phyloP scores from a whole-genome alignment of 92 coral and sea anemone species.

The Parazoanthus darwini region DNA sequence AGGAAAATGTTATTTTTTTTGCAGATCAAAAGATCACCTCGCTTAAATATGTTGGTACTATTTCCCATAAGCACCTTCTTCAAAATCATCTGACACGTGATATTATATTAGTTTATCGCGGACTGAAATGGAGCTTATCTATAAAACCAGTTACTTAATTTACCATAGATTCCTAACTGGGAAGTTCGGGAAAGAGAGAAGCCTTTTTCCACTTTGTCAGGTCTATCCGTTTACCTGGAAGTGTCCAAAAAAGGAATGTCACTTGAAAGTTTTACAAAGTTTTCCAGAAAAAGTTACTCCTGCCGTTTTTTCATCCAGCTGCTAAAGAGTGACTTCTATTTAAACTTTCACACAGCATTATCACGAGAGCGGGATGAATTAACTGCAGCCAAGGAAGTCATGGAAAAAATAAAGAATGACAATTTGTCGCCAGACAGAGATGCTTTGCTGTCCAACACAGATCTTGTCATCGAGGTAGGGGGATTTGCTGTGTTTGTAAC shows the following conservation, averaged over 20 bases:
- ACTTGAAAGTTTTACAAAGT: neutral
- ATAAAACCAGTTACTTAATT: no score
- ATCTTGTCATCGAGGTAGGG: constrained; percentile 79
- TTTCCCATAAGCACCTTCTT: no score
- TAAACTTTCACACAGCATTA: constrained; percentile 46
- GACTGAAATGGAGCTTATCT: no score
- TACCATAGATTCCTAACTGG: no score
- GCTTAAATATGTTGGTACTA: no score
- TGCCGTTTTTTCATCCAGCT: neutral
- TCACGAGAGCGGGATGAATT: constrained; percentile 88
- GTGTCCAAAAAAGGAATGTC: neutral
- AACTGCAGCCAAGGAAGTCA: constrained; percentile 85
- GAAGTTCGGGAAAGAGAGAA: no score
- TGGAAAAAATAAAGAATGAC: constrained; percentile 76
- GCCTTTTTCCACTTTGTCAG: no score
- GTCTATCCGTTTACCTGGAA: no score
- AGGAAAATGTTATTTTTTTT: no score
- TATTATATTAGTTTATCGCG: no score
- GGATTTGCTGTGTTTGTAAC: neutral
- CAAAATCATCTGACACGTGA: no score
- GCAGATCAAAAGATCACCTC: no score
- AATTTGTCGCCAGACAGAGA: constrained; percentile 67
- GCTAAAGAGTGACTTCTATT: neutral
- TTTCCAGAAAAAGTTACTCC: neutral
- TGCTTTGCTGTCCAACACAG: constrained; percentile 74